Percentiles rank a stretch among this genome's conserved stretches.
phyloP scores from a whole-genome alignment of 2,113 vertebrate species.

The Campylomormyrus numenius region DNA sequence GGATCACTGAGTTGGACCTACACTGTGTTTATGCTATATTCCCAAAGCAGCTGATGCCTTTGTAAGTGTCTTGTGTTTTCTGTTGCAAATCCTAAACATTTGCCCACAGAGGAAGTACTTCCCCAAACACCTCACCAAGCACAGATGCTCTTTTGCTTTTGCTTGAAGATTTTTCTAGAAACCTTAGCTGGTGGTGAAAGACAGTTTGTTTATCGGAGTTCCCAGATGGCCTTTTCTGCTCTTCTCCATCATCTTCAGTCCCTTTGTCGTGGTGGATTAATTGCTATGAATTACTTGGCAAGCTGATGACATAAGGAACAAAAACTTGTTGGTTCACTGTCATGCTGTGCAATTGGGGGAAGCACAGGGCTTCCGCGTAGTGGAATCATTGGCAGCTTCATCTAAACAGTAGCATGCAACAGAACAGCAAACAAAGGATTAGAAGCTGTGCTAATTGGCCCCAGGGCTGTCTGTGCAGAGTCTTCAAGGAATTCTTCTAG shows the following conservation, averaged over 20 bases:
- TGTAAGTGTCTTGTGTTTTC: not conserved
- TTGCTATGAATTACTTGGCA: conserved; percentile 58
- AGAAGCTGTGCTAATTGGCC: not conserved
- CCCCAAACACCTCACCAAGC: conserved; percentile 30
- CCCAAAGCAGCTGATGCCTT: not conserved
- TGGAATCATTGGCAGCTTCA: not conserved
- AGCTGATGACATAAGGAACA: conserved; percentile 52
- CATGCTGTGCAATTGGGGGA: not conserved
- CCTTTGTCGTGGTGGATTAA: conserved; percentile 63
- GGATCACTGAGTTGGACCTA: not conserved
- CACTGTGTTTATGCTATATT: not conserved
- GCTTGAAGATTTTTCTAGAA: conserved; percentile 71
- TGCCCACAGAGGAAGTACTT: conserved; percentile 42
- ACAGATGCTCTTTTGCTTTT: conserved; percentile 51
- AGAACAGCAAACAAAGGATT: not conserved
- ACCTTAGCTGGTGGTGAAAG: conserved; percentile 64
- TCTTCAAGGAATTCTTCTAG: not conserved
- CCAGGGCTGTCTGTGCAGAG: not conserved
- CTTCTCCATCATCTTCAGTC: conserved; percentile 52
- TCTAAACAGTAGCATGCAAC: not conserved
- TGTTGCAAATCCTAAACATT: conserved; percentile 31
- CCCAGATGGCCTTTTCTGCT: conserved; percentile 66
- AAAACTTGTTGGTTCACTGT: not conserved
- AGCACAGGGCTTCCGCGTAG: not conserved
- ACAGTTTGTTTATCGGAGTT: conserved; percentile 71